Evolutionary conservation across 1,140 invertebrate genomes (phyloP).

Genomic region (Plectrocnemia conspersa): DNA sequence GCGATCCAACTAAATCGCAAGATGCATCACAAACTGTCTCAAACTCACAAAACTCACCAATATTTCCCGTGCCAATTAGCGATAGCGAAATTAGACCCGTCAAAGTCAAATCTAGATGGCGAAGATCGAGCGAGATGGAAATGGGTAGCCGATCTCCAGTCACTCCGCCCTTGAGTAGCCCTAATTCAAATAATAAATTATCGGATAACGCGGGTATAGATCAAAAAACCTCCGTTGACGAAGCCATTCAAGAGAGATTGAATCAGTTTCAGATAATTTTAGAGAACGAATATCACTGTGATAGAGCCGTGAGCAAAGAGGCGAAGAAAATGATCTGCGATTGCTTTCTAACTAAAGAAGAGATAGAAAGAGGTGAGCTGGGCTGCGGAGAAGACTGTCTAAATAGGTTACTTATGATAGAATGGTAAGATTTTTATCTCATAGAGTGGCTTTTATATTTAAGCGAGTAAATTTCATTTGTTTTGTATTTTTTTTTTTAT

Average conservation of each 20-base stretch:
- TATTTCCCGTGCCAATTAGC: constrained; percentile 47
- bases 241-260: constrained; percentile 65
- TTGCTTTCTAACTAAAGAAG: constrained; percentile 86
- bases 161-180: constrained; percentile 43
- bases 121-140: constrained; percentile 76
- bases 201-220: constrained; percentile 37
- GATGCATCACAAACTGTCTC: constrained; percentile 9
- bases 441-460: neutral
- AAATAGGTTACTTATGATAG: constrained; percentile 95
- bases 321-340: constrained; percentile 93
- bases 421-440: constrained; percentile 67
- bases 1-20: neutral
- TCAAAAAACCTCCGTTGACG: constrained; percentile 42
- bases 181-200: no score
- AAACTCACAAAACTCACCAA: constrained; percentile 38
- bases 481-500: constrained; percentile 13
- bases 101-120: constrained; percentile 83
- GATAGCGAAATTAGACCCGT: constrained; percentile 61
- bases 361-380: constrained; percentile 72
- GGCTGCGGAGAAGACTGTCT: constrained; percentile 95
- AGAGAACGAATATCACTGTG: constrained; percentile 82
- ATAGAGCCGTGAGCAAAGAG: constrained; percentile 78
- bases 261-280: constrained; percentile 74
- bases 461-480: constrained; percentile 3
- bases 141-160: constrained; percentile 55